Percentiles rank a stretch among this genome's conserved stretches.
Evolutionary conservation across 2,888 invertebrate genomes (phyloP).

Genomic region (Hirtodrosophila confusa): DNA sequence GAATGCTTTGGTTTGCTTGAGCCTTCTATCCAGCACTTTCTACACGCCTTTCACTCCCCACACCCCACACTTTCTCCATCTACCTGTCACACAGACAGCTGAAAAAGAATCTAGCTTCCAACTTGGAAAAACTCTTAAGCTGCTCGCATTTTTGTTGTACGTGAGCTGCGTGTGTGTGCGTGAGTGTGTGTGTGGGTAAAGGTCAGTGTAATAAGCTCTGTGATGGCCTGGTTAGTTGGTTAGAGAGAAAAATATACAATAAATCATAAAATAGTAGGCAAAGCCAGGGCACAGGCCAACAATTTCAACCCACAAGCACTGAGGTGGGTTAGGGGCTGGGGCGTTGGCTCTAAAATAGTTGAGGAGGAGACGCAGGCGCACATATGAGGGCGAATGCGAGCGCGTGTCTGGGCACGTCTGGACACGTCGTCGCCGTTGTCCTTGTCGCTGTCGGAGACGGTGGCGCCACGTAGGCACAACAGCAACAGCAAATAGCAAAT

Average conservation of each 20-base stretch:
- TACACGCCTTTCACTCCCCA: neutral
- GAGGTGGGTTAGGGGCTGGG: neutral
- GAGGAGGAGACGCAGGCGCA: conserved; percentile 8
- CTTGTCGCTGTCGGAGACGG: conserved; percentile 25
- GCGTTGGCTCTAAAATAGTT: neutral
- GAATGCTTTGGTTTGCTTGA: conserved; percentile 38
- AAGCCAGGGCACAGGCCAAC: conserved; percentile 42
- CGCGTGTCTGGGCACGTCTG: conserved; percentile 68
- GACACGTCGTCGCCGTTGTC: conserved; percentile 63
- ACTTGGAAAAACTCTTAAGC: conserved; percentile 23
- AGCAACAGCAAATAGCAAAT: conserved; percentile 10
- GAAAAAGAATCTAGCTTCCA: conserved; percentile 7
- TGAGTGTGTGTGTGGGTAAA: conserved; percentile 36
- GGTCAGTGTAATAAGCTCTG: conserved; percentile 69
- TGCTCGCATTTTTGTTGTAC: conserved; percentile 19
- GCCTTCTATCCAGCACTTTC: neutral
- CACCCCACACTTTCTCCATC: neutral
- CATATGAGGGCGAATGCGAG: conserved; percentile 35
- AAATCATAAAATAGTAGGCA: conserved; percentile 78
- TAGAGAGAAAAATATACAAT: conserved; percentile 67
- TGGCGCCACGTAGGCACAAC: conserved; percentile 67
- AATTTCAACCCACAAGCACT: conserved; percentile 11
- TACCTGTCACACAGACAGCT: conserved; percentile 2
- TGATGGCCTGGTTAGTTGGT: conserved; percentile 45
- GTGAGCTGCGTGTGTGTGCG: neutral